Base-by-base conservation (phyloP, 1,140 invertebrate genomes). In the Lineus longissimus region DNA sequence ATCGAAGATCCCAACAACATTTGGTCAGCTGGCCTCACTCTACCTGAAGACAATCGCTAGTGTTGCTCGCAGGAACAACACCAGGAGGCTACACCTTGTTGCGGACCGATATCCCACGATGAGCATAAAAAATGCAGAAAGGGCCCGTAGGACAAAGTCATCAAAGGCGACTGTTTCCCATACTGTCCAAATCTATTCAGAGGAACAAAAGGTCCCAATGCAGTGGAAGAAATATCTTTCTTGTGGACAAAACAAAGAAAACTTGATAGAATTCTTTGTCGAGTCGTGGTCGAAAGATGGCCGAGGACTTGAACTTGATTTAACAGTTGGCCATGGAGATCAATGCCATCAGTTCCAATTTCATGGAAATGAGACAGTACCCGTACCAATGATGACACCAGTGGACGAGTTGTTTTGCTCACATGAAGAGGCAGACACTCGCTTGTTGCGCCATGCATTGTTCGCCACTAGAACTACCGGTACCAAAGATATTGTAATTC, bases 11-110 rank as follows among this genome's bases (percentile, higher is more conserved):
- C 33, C 33, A 15, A 36, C 4, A 36, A 36, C 33, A 36, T 36
- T 36, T 36, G 33, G 33, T 7, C 6, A 15, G 6, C 15, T 36
- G 33, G 33, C 33, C 15, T 36, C 33, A 36, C 15, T 36, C 4
- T 36, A 36, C 15, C 15, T 36, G 33, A 36, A 7, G 33, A 4
- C 4, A 4, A 36, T 36, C 15, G 15, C 55, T 13, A 51, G 36
- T 7, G 31, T 41, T 43, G 45, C 22, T 9, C 19, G 55, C 9
- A 23, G 64, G 30, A 19, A 63, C 31, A 58, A 40, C 4, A 11
- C n/a, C 33, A 29, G 31, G n/a, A 40, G 66, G 31, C 33, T 59
- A 55, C 63, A 62, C 60, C 25, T 68, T 41, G 60, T 68, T 11
- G 51, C 59, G 27, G 63, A 65, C n/a, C 19, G 9, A 22, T 55